Base-by-base conservation (phyloP, 92 coral and sea anemone genomes). In the Epizoanthus ramosus region DNA sequence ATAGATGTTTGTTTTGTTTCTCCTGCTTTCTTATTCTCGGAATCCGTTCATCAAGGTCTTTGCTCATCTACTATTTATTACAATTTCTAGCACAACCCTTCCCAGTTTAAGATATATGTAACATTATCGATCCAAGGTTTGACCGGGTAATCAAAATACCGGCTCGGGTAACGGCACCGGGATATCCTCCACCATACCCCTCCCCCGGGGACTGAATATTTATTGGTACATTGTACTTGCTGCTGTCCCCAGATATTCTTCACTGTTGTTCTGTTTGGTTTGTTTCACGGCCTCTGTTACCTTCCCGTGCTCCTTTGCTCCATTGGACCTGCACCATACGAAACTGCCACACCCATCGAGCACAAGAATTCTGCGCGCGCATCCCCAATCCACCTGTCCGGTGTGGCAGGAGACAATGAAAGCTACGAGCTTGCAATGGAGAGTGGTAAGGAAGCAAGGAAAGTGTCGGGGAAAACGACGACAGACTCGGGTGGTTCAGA, bases 311-410 rank as follows among this genome's bases (percentile, higher is more conserved):
- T 95, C 58, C 92, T 95, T 17, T 84, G 91, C 71, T 71, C 97
- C 3, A 94, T 95, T 47, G 98, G 98, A 0, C 98, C 98, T 12
- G 73, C 95, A 3, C 94, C 98, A 4, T 95, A 95, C 73, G 93
- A 89, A 1, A 94, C 98, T 50, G 98, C 98, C 52, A 84, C 61
- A 3, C 3, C 66, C 4, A 35, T 69, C 3, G 60, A 79, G 64
- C 24, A 28, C 60, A 83, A 79, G 2, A 0, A 37, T 37, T 6
- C 25, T 58, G 31, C 2, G 0, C 80, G 88, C 39, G 37, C 60
- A 35, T 90, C 91, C 15, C 91, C 94, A 54, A 90, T 92, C 54
- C 75, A 87, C 60, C 94, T 94, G 24, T 13, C 68, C 12, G 70
- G 79, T 35, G 24, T 12, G 39, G 85, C 83, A 50, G 85, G 82